These are phyloP conservation scores for Poeciliopsis presidionis DNA, from an alignment of 2,797 vertebrate species.

Conservation along the genomic window DNA sequence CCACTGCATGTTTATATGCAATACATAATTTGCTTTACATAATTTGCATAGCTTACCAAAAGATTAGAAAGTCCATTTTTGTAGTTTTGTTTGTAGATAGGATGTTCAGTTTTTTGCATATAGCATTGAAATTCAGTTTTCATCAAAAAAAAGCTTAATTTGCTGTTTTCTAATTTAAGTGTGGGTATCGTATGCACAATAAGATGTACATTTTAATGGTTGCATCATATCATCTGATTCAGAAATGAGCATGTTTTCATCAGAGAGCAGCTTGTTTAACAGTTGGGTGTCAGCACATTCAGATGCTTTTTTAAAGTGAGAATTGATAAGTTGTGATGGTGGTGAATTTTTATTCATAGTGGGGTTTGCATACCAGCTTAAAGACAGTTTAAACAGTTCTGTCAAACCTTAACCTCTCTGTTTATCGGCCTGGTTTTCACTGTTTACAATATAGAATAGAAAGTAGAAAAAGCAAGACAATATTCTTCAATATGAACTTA, in stretches of 20 bases:
- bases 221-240: constrained; percentile 52
- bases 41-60: constrained; percentile 20
- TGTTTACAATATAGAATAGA: not conserved
- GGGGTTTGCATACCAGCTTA: not conserved
- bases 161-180: constrained; percentile 11
- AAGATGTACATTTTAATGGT: constrained; percentile 42
- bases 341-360: constrained; percentile 1
- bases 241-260: constrained; percentile 30
- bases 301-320: constrained; percentile 4
- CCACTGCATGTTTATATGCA: constrained; percentile 16
- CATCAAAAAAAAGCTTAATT: constrained; percentile 28
- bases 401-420: not conserved
- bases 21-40: constrained; percentile 26
- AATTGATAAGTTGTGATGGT: not conserved
- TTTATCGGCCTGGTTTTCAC: not conserved
- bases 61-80: constrained; percentile 14
- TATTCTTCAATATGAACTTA: not conserved
- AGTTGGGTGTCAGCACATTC: not conserved
- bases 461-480: not conserved
- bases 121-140: constrained; percentile 39
- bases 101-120: constrained; percentile 3
- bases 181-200: constrained; percentile 16
- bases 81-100: constrained; percentile 19
- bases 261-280: not conserved
- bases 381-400: not conserved